Evolutionary conservation across 2,888 invertebrate genomes (phyloP).

Genomic region (Caradrina kadenii): DNA sequence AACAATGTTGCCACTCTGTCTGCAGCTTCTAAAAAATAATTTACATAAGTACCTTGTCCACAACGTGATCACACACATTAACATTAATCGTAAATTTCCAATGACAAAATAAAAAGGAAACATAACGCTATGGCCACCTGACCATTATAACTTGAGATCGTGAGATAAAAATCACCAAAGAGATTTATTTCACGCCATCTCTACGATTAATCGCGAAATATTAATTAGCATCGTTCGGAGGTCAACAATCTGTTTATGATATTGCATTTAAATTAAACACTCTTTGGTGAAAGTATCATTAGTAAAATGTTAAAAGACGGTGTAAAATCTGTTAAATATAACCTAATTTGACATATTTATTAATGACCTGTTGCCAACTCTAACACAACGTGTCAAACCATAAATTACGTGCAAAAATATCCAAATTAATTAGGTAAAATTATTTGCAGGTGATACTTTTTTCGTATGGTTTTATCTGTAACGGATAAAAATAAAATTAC

Average conservation of each 20-base stretch:
- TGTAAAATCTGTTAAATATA: conserved; percentile 6
- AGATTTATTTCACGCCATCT: conserved; percentile 81
- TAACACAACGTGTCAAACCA: background rate
- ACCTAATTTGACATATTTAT: conserved; percentile 14
- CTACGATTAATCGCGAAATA: conserved; percentile 79
- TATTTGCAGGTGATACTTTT: too few species aligned
- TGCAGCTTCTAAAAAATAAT: conserved; percentile 75
- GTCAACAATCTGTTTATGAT: conserved; percentile 81
- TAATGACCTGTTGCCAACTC: background rate
- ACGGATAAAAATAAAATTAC: too few species aligned
- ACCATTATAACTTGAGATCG: conserved; percentile 73
- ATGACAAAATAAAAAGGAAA: conserved; percentile 79
- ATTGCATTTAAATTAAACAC: conserved; percentile 50
- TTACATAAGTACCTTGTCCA: conserved; percentile 79
- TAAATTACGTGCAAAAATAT: background rate
- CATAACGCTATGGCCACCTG: conserved; percentile 77
- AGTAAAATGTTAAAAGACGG: background rate
- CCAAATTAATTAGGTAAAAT: too few species aligned
- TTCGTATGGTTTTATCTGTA: too few species aligned
- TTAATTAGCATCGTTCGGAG: conserved; percentile 79
- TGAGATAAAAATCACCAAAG: conserved; percentile 75
- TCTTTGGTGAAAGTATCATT: conserved; percentile 48
- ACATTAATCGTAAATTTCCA: conserved; percentile 81
- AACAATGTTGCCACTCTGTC: conserved; percentile 85
- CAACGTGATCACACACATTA: conserved; percentile 81